phyloP scores from a whole-genome alignment of 2,888 invertebrate species.

The Hypercompe scribonia region DNA sequence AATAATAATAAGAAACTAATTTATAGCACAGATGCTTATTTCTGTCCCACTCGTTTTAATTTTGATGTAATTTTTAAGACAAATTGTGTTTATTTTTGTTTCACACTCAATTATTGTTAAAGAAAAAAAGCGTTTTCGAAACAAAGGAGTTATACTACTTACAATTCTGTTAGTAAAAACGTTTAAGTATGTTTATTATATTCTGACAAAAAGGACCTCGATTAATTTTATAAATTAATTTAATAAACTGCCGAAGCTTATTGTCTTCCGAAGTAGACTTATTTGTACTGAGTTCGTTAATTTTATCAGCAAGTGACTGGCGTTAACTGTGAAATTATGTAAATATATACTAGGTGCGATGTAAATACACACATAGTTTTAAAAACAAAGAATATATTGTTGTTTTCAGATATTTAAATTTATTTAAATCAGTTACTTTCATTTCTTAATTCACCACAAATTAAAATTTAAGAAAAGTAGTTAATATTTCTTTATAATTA shows the following conservation, averaged over 20 bases:
- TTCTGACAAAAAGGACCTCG: neutral
- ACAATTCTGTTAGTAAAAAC: neutral
- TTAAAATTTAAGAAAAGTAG: neutral
- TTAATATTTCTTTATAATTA: neutral
- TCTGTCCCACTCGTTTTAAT: neutral
- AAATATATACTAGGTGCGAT: neutral
- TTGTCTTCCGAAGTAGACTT: neutral
- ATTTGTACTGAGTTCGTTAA: neutral
- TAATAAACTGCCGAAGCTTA: neutral
- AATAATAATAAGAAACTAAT: too few relatives aligned
- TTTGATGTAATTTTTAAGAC: too few relatives aligned
- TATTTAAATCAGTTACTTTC: slow-evolving; percentile 11
- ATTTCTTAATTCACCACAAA: neutral
- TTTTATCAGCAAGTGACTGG: neutral
- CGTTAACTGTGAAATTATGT: neutral
- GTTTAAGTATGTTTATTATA: neutral
- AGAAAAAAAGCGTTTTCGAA: neutral
- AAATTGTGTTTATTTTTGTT: neutral
- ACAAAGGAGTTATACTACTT: neutral
- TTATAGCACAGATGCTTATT: too few relatives aligned
- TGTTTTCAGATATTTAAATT: neutral
- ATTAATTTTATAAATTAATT: neutral
- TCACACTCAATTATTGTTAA: neutral
- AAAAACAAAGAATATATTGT: neutral
- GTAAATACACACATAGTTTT: neutral